A percentile compares a stretch with the other conserved stretches of the same genome.
Conservation (phyloP, 2,888 invertebrate genomes). For the Prosapia bicincta region DNA sequence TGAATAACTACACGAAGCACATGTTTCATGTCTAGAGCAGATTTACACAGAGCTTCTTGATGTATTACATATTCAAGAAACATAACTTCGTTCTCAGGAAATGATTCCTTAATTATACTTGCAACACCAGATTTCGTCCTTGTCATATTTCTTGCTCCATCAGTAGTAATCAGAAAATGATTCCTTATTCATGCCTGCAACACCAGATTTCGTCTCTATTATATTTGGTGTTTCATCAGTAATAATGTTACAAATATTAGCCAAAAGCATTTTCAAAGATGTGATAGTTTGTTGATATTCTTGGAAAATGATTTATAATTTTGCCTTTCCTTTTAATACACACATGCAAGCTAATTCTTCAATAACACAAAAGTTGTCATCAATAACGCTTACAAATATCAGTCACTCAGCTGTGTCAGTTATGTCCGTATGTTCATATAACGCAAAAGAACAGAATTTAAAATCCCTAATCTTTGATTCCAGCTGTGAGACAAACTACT, state of each 20-base stretch:
- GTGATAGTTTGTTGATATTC: too few relatives aligned
- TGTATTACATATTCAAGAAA: conserved; percentile 38
- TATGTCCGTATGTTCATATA: background rate
- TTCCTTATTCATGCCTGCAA: conserved; percentile 20
- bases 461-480: background rate
- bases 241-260: too few relatives aligned
- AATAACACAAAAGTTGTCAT: too few relatives aligned
- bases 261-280: too few relatives aligned
- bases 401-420: background rate
- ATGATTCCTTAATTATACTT: conserved; percentile 30
- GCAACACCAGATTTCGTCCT: too few relatives aligned
- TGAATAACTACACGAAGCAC: conserved; percentile 33
- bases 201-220: too few relatives aligned
- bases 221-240: too few relatives aligned
- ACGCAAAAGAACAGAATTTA: background rate
- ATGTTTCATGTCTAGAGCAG: conserved; percentile 35
- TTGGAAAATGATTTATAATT: background rate
- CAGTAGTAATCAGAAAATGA: conserved; percentile 27
- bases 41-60: conserved; percentile 37
- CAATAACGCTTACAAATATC: background rate
- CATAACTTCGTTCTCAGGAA: conserved; percentile 33
- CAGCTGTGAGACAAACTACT: background rate
- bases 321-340: background rate
- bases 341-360: background rate
- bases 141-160: too few relatives aligned